Percentiles rank a stretch among this genome's conserved stretches.
Evolutionary conservation across 1,140 invertebrate species (phyloP).

Genomic region (Tyrophagus putrescentiae): DNA sequence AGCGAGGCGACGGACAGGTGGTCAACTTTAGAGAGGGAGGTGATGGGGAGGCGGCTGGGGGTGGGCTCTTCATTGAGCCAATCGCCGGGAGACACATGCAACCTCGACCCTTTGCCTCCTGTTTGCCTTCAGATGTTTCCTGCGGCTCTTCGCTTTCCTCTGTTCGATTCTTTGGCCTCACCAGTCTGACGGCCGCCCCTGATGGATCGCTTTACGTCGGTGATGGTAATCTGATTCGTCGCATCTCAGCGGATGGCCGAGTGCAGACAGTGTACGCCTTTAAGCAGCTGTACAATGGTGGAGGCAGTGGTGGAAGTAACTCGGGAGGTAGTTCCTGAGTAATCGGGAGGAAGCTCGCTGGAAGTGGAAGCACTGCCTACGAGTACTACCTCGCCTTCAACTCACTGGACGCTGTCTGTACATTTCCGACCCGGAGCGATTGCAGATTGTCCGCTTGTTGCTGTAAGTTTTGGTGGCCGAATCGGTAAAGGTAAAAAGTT

Average conservation of each 20-base stretch:
- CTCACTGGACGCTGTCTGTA: constrained; percentile 86
- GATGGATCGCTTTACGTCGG: constrained; percentile 93
- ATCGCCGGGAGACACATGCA: constrained; percentile 50
- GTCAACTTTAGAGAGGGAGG: constrained; percentile 71
- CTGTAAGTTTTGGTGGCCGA: constrained; percentile 8
- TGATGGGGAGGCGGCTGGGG: constrained; percentile 47
- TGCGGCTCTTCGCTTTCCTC: constrained; percentile 36
- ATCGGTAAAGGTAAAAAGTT: too few relatives aligned
- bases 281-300: too few relatives aligned
- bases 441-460: constrained; percentile 42
- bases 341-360: neutral
- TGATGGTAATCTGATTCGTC: constrained; percentile 85
- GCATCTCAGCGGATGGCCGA: constrained; percentile 55
- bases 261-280: constrained; percentile 31
- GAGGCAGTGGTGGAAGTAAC: too few relatives aligned
- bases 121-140: constrained; percentile 47
- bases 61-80: constrained; percentile 44
- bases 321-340: neutral
- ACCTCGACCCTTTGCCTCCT: constrained; percentile 39
- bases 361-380: constrained; percentile 41
- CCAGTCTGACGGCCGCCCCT: constrained; percentile 76
- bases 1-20: constrained; percentile 86
- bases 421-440: constrained; percentile 79
- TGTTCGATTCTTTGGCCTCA: constrained; percentile 60
- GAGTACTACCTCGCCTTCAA: constrained; percentile 79